These are phyloP conservation scores for Brachymystax lenok DNA, from an alignment of 2,797 vertebrate genomes.

Conservation along the genomic window DNA sequence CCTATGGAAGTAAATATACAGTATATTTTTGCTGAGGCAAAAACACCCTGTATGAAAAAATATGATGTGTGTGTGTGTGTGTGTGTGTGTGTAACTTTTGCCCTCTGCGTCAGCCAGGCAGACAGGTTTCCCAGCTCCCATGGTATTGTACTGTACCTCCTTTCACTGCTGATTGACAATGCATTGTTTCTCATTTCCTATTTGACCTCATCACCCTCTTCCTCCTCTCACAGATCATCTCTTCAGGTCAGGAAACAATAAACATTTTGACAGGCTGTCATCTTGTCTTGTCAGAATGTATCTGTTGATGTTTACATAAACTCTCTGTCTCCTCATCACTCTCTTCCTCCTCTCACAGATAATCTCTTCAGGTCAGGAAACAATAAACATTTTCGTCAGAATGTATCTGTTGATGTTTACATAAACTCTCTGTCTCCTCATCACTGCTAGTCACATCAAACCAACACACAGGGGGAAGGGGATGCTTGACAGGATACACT, in stretches of 20 bases:
- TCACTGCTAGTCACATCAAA: slow-evolving; percentile 11
- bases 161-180: background rate
- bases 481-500: slow-evolving; percentile 25
- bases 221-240: slow-evolving; percentile 17
- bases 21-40: slow-evolving; percentile 1
- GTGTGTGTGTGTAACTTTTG: slow-evolving; percentile 23
- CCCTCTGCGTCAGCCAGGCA: slow-evolving; percentile 27
- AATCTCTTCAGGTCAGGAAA: slow-evolving; percentile 30
- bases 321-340: slow-evolving; percentile 17
- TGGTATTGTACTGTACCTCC: background rate
- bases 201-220: slow-evolving; percentile 12
- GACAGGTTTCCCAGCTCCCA: slow-evolving; percentile 10
- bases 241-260: slow-evolving; percentile 39
- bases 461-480: background rate
- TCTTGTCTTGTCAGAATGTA: slow-evolving; percentile 21
- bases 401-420: slow-evolving; percentile 37
- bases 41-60: slow-evolving; percentile 10
- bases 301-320: slow-evolving; percentile 50
- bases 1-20: slow-evolving; percentile 40
- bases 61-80: background rate
- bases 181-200: slow-evolving; percentile 3
- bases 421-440: slow-evolving; percentile 43
- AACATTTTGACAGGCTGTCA: slow-evolving; percentile 31
- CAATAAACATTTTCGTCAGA: slow-evolving; percentile 36
- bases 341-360: slow-evolving; percentile 12